Conservation (phyloP, 2,797 vertebrate genomes). For the Ptychobarbus kaznakovi region DNA sequence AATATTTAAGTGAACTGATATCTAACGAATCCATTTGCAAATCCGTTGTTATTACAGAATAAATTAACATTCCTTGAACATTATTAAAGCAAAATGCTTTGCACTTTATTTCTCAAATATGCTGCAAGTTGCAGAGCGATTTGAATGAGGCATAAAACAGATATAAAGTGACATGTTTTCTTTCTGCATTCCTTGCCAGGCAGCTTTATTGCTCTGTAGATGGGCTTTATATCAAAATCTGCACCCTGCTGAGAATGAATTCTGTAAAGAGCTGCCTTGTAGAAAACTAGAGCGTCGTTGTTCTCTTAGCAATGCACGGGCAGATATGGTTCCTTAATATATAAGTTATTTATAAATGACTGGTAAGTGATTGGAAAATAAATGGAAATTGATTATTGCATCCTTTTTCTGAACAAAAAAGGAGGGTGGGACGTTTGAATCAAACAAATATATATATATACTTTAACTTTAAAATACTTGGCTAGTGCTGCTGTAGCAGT, state of each 20-base stretch:
- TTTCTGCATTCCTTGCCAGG: conserved; percentile 50
- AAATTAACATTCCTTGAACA: not conserved
- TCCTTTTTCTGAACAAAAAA: not conserved
- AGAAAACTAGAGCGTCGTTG: not conserved
- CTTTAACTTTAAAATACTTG: too few relatives aligned
- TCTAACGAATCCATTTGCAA: not conserved
- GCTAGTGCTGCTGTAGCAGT: too few relatives aligned
- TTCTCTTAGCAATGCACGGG: conserved; percentile 28
- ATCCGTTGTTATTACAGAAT: not conserved
- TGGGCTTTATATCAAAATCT: conserved; percentile 41
- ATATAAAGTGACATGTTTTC: conserved; percentile 48
- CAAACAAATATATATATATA: not conserved
- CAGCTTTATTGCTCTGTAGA: conserved; percentile 43
- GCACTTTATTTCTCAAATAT: conserved; percentile 14
- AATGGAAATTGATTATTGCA: not conserved
- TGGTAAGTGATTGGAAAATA: not conserved
- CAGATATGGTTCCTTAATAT: not conserved
- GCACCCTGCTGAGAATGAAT: not conserved
- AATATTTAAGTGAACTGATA: conserved; percentile 5
- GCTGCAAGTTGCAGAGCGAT: conserved; percentile 37
- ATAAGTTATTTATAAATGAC: not conserved
- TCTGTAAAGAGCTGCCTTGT: not conserved
- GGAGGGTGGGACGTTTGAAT: not conserved
- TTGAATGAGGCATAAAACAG: conserved; percentile 40
- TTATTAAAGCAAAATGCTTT: conserved; percentile 13